Evolutionary conservation across 2,797 vertebrate genomes (phyloP), one percentile per base, ranked within the genome.

Genomic region (Arrhamphus sclerolepis): DNA sequence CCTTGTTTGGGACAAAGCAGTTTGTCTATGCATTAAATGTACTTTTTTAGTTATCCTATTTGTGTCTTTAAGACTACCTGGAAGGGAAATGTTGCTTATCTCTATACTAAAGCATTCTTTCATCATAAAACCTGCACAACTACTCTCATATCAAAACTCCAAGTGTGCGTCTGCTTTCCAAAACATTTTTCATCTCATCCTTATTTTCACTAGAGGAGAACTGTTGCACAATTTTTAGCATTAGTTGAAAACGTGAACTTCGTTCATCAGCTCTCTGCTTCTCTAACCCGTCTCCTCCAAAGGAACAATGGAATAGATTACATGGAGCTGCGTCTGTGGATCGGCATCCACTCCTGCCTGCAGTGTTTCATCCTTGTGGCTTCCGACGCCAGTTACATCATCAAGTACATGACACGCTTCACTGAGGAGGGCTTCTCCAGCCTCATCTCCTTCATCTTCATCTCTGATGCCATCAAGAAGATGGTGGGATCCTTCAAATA

Each of bases 381-480:
- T 10, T 94, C 94, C 0, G 97, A 99, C 0, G 95, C 97, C 92
- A 98, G 97, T 80, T 98, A 95, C 90, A 97, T 98, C 81, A 98
- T 99, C 84, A 97, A 97, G 83, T 99, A 99, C 86, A 96, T 98
- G 92, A 99, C 97, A 0, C 96, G 97, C 78, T 98, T 98, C 91
- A 98, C 97, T 0, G 97, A 99, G 78, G 97, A 99, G 66, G 97
- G 97, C 42, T 99, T 99, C 91, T 99, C 97, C 83, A 97, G 95
- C 72, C 97, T 99, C 81, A 99, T 99, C 90, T 98, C 97, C 89
- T 97, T 99, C 91, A 99, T 99, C 87, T 98, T 98, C 91, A 98
- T 99, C 91, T 99, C 97, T 0, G 97, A 99, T 0, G 97, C 97
- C 80, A 94, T 99, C 86, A 99, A 98, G 89, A 99, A 99, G 91